phyloP scores from a whole-genome alignment of 92 coral and sea anemone genomes.

The Micromussa lordhowensis region DNA sequence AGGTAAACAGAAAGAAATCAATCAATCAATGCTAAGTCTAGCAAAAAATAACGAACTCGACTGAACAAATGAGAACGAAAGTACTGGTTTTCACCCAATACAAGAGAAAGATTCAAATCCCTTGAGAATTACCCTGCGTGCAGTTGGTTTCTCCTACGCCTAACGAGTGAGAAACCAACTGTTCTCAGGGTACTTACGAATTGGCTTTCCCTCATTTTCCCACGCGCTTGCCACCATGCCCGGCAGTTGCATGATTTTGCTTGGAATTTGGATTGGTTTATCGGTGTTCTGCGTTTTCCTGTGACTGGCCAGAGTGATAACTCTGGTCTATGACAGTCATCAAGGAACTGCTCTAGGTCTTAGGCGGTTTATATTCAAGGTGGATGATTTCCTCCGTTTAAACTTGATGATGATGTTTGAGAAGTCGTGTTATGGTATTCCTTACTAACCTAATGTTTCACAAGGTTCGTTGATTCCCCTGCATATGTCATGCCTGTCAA shows the following conservation, averaged over 20 bases:
- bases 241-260: background rate
- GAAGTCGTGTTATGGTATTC: background rate
- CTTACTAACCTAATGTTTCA: constrained; percentile 87
- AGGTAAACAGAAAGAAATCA: background rate
- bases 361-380: background rate
- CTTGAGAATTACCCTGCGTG: too few species aligned
- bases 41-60: background rate
- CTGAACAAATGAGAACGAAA: background rate
- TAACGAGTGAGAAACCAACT: too few species aligned
- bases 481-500: constrained; percentile 88
- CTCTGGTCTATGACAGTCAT: background rate
- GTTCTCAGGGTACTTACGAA: too few species aligned
- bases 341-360: background rate
- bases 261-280: background rate
- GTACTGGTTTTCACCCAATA: background rate
- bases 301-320: background rate
- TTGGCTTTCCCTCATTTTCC: background rate
- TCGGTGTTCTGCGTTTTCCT: background rate
- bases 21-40: background rate
- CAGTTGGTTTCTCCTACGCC: too few species aligned
- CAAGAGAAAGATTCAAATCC: background rate
- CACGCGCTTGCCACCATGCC: background rate
- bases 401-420: background rate
- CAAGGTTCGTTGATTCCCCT: constrained; percentile 95
- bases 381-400: too few species aligned